Evolutionary conservation across 2,113 vertebrate genomes (phyloP).

Genomic region (Coreoperca whiteheadi): DNA sequence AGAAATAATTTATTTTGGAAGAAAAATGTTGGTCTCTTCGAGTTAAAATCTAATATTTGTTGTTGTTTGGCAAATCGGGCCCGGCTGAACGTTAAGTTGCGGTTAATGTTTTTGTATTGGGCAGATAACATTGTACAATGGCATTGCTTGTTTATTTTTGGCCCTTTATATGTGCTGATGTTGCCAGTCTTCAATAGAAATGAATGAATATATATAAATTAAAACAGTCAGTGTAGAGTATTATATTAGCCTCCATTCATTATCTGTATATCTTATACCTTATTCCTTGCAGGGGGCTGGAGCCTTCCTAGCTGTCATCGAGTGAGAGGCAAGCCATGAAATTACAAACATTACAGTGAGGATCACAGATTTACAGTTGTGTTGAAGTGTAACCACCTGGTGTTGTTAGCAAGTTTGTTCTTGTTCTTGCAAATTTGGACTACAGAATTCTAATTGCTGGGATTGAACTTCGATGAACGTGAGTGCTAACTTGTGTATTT

Average conservation of each 20-base stretch:
- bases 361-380: background rate
- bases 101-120: background rate
- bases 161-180: background rate
- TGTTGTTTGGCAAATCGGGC: background rate
- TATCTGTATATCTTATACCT: background rate
- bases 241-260: background rate
- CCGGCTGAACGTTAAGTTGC: background rate
- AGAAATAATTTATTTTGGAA: background rate
- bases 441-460: too few relatives aligned
- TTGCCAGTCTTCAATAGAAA: background rate
- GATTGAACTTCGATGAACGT: background rate
- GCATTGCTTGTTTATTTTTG: background rate
- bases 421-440: too few relatives aligned
- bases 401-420: too few relatives aligned
- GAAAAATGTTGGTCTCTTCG: background rate
- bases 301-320: background rate
- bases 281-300: background rate
- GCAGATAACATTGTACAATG: background rate
- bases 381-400: too few relatives aligned
- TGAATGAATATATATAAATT: background rate
- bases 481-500: background rate
- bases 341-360: background rate
- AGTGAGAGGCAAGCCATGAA: background rate
- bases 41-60: background rate
- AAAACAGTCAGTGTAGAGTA: background rate